phyloP scores from a whole-genome alignment of 2,888 invertebrate species.

The Furcula furcula region DNA sequence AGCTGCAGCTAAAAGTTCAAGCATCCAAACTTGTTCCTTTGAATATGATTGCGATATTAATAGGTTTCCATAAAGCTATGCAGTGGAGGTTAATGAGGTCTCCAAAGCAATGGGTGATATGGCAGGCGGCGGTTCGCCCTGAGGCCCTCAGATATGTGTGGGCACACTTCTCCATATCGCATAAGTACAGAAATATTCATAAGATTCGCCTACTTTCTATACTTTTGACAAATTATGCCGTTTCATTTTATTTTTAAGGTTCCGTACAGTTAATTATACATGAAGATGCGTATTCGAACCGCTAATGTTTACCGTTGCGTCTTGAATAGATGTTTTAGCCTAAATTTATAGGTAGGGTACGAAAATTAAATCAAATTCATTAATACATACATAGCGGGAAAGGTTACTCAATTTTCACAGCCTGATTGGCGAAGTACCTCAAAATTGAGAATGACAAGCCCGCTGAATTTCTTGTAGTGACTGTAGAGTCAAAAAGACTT shows the following conservation, averaged over 20 bases:
- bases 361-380: too few species aligned
- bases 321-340: too few species aligned
- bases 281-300: too few species aligned
- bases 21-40: constrained; percentile 2
- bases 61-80: constrained; percentile 27
- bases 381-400: too few species aligned
- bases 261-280: not conserved
- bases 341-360: too few species aligned
- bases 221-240: constrained; percentile 6
- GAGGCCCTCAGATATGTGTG: constrained; percentile 19
- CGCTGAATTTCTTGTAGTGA: too few species aligned
- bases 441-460: too few species aligned
- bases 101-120: constrained; percentile 30
- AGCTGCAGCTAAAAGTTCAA: constrained; percentile 2
- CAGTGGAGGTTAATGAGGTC: constrained; percentile 40
- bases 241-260: not conserved
- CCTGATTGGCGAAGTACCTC: too few species aligned
- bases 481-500: too few species aligned
- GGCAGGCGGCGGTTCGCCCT: constrained; percentile 25
- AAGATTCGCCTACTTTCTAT: constrained; percentile 13
- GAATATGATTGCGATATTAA: constrained; percentile 29
- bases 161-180: too few species aligned
- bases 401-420: too few species aligned
- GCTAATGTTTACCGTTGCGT: too few species aligned
- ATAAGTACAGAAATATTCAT: constrained; percentile 10